phyloP scores from a whole-genome alignment of 1,140 invertebrate genomes.

The Grapholita molesta region DNA sequence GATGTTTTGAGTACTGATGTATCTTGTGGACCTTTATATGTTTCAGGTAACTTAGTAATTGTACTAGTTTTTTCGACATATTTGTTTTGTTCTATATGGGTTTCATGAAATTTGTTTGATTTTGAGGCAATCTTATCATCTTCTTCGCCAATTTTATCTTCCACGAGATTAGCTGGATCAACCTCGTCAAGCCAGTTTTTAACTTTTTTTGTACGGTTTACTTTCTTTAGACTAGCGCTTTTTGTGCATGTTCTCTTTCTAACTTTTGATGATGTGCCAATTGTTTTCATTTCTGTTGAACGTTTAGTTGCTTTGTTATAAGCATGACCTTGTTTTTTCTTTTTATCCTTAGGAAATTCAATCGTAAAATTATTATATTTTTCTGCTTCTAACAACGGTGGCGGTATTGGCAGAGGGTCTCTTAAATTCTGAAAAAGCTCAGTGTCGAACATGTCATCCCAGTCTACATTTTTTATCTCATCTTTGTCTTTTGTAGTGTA shows the following conservation, averaged over 20 bases:
- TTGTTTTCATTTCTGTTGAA: constrained; percentile 18
- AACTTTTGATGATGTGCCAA: constrained; percentile 15
- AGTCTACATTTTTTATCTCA: constrained; percentile 21
- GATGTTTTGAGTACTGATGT: neutral
- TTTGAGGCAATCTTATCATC: neutral
- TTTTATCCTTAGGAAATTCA: neutral
- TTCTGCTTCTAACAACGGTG: neutral
- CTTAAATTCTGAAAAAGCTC: constrained; percentile 33
- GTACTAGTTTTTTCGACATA: neutral
- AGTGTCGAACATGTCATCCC: constrained; percentile 54
- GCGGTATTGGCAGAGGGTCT: neutral
- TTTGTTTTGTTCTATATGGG: neutral
- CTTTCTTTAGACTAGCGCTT: constrained; percentile 34
- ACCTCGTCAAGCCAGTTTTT: constrained; percentile 54
- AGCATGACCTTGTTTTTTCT: constrained; percentile 10
- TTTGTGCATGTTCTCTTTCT: constrained; percentile 18
- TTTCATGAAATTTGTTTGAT: neutral
- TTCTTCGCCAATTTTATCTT: neutral
- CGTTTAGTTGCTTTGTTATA: constrained; percentile 17
- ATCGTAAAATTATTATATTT: neutral
- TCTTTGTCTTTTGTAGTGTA: constrained; percentile 8
- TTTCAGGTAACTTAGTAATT: neutral
- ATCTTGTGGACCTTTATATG: neutral
- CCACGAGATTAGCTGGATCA: constrained; percentile 25
- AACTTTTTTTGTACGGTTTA: constrained; percentile 49